Evolutionary conservation across 2,113 vertebrate genomes (phyloP).

Genomic region (Zapornia atra): DNA sequence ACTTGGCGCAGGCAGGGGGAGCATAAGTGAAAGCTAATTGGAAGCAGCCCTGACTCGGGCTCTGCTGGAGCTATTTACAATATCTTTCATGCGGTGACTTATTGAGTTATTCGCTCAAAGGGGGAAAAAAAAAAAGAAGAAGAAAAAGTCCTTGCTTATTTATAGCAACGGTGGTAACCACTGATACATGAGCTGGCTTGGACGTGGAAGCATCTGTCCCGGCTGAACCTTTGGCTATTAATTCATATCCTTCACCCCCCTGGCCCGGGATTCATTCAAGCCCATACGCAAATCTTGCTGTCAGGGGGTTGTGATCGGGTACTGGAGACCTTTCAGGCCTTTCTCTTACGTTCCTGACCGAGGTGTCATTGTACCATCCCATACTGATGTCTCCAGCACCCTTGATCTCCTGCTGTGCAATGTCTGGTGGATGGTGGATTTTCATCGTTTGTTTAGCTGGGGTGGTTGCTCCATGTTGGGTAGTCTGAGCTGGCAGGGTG

Average conservation of each 20-base stretch:
- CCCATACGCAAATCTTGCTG: neutral
- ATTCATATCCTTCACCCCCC: neutral
- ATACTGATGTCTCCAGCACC: neutral
- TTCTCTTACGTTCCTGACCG: rapidly evolving
- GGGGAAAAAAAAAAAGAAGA: neutral
- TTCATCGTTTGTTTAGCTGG: neutral
- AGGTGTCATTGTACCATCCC: neutral
- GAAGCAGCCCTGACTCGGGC: slow-evolving; percentile 64
- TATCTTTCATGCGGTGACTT: slow-evolving; percentile 61
- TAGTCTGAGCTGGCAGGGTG: neutral
- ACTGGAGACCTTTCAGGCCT: neutral
- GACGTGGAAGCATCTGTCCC: slow-evolving; percentile 6
- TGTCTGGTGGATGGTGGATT: neutral
- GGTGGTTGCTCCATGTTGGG: neutral
- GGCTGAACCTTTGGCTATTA: slow-evolving; percentile 7
- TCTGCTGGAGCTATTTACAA: slow-evolving; percentile 62
- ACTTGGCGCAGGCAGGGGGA: slow-evolving; percentile 58
- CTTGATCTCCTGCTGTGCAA: neutral
- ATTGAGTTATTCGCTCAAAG: slow-evolving; percentile 59
- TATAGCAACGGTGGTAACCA: slow-evolving; percentile 63
- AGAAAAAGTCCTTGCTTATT: slow-evolving; percentile 24
- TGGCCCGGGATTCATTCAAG: neutral
- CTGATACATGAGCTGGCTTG: slow-evolving; percentile 34
- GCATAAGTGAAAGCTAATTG: slow-evolving; percentile 61
- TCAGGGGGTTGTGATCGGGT: neutral